Evolutionary conservation across 2,888 invertebrate species (phyloP), one percentile per base, ranked within the genome.

Genomic region (Thecophora atra): DNA sequence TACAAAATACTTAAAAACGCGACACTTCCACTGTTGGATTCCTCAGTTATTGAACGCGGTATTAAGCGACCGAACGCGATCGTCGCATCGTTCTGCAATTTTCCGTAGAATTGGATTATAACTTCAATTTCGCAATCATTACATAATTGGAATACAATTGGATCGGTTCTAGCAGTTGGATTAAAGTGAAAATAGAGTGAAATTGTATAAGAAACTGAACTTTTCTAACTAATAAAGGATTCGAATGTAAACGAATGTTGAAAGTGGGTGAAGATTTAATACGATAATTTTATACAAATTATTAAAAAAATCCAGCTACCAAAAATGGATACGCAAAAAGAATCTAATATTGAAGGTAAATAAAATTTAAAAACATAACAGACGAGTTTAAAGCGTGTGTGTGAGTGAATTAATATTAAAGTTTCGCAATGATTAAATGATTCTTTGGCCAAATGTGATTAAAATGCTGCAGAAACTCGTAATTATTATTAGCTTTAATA

Each of bases 1-100:
- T 84, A 75, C 71, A 73, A 77, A 77, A 78, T 76, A 78, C 80
- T 83, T 82, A 76, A 82, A 80, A 78, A 83, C 79, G 78, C 77
- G 70, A 73, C 62, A 70, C 77, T 74, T 60, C 70, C 69, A 62
- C 72, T 78, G 37, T 47, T 69, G 71, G 28, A 72, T 76, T 72
- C 75, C 78, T 81, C 82, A 83, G 84, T 83, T 79, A 76, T n/a
- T n/a, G n/a, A n/a, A n/a, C 78, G 76, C 54, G 68, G 74, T 69
- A 73, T 72, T 66, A 73, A 71, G 75, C 72, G 75, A 72, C 74
- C 76, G 76, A 76, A 77, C 76, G 74, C 73, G 72, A 70, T 76
- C 68, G 73, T 64, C 37, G 65, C 52, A 54, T 42, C 77, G 72
- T 72, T 76, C 72, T 74, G 76, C 72, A 52, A 47, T 5, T 47